Conservation (phyloP, 2,797 vertebrate species). For the Crossoptilon crossoptilon region DNA sequence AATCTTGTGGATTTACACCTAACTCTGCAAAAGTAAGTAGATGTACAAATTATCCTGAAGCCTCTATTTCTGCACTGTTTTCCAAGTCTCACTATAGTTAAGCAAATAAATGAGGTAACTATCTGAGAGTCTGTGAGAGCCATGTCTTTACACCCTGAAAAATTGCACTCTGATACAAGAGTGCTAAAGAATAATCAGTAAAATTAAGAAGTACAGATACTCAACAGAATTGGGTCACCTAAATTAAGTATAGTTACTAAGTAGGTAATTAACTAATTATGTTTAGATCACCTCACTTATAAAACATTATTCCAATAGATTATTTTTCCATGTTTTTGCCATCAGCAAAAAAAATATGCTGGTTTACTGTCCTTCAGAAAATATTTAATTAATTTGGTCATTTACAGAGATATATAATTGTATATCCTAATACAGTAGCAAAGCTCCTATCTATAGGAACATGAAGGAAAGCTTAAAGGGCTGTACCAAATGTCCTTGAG, state of each 20-base stretch:
- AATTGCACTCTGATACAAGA: background rate
- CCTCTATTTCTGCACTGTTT: background rate
- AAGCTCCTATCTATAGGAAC: conserved; percentile 1
- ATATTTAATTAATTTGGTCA: background rate
- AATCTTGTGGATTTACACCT: background rate
- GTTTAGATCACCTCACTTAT: background rate
- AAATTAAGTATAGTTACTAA: background rate
- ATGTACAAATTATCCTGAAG: background rate
- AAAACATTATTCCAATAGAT: background rate
- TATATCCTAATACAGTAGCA: conserved; percentile 17
- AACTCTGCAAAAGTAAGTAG: background rate
- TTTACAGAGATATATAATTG: background rate
- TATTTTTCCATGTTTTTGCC: background rate
- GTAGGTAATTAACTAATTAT: background rate
- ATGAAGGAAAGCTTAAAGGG: conserved; percentile 71
- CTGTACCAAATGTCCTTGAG: conserved; percentile 83
- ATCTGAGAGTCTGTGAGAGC: background rate
- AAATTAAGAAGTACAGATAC: background rate
- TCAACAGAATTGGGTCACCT: background rate
- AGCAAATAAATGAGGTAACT: background rate
- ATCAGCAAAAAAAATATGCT: background rate
- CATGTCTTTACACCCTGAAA: background rate
- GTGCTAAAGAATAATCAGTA: background rate
- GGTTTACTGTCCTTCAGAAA: background rate
- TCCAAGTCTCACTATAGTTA: background rate